Conservation (phyloP, 2,797 vertebrate genomes). For the Girardinus metallicus region DNA sequence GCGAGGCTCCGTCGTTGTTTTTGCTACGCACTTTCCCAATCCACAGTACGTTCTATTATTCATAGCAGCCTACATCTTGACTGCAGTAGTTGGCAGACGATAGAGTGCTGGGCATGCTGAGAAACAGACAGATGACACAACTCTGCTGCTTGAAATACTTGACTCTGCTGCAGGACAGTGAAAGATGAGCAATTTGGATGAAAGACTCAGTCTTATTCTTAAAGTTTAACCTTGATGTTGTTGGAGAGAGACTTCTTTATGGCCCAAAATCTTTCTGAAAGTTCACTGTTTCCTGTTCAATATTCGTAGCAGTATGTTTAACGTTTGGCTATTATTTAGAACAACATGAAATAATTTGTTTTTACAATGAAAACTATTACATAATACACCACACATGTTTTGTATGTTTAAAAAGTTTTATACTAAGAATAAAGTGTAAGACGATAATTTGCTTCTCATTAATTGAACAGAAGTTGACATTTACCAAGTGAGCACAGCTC, state of each 20-base stretch:
- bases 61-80: conserved; percentile 65
- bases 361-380: not conserved
- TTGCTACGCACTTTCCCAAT: conserved; percentile 66
- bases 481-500: not conserved
- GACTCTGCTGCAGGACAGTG: conserved; percentile 26
- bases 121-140: conserved; percentile 70
- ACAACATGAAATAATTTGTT: not conserved
- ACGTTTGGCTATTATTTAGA: not conserved
- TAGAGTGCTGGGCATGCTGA: conserved; percentile 59
- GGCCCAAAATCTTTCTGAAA: not conserved
- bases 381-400: not conserved
- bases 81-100: conserved; percentile 55
- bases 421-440: not conserved
- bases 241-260: not conserved
- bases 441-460: not conserved
- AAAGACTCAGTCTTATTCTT: conserved; percentile 20
- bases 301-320: not conserved
- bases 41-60: conserved; percentile 71
- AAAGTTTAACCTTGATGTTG: conserved; percentile 11
- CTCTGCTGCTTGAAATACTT: conserved; percentile 55
- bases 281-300: not conserved
- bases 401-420: not conserved
- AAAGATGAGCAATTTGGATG: conserved; percentile 30
- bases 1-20: conserved; percentile 57
- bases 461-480: not conserved